Percentiles rank a stretch among this genome's conserved stretches.
phyloP scores from a whole-genome alignment of 2,888 invertebrate genomes.

The Athetis lepigone region DNA sequence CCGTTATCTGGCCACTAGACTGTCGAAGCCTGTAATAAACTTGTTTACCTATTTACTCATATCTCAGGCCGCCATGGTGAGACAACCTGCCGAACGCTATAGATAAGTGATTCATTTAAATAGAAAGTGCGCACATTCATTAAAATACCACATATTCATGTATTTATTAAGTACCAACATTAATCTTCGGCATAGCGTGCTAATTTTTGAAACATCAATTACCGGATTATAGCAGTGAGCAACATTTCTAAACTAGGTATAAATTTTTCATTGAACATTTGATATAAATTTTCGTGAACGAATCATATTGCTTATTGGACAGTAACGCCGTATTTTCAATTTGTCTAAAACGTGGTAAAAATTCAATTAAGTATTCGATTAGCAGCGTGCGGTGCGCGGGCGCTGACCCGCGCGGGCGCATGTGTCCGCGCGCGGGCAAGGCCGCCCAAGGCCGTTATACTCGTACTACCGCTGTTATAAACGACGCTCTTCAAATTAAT shows the following conservation, averaged over 20 bases:
- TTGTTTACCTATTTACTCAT: slow-evolving; percentile 73
- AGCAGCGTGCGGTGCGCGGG: slow-evolving; percentile 64
- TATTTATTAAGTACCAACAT: slow-evolving; percentile 18
- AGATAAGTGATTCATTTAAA: slow-evolving; percentile 35
- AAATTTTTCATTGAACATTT: slow-evolving; percentile 10
- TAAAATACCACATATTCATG: slow-evolving; percentile 11
- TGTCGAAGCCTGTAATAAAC: slow-evolving; percentile 66
- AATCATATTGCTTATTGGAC: slow-evolving; percentile 37
- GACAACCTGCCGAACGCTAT: slow-evolving; percentile 36
- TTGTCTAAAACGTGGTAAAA: slow-evolving; percentile 59
- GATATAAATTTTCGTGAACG: slow-evolving; percentile 30
- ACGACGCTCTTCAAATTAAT: slow-evolving; percentile 54
- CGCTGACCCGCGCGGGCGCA: slow-evolving; percentile 69
- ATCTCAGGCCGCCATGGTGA: slow-evolving; percentile 41
- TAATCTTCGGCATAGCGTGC: slow-evolving; percentile 19
- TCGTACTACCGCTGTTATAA: slow-evolving; percentile 61
- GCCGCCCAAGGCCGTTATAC: slow-evolving; percentile 87
- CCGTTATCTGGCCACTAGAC: slow-evolving; percentile 72
- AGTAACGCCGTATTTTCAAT: slow-evolving; percentile 44
- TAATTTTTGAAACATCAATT: slow-evolving; percentile 23
- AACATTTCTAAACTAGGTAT: slow-evolving; percentile 19
- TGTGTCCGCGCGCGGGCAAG: slow-evolving; percentile 79
- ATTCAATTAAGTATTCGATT: slow-evolving; percentile 69
- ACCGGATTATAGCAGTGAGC: slow-evolving; percentile 17
- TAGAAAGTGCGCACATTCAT: slow-evolving; percentile 25